A percentile compares a stretch with the other conserved stretches of the same genome.
These are phyloP conservation scores for Vultur gryphus DNA, from an alignment of 2,797 vertebrate species.

Conservation along the genomic window DNA sequence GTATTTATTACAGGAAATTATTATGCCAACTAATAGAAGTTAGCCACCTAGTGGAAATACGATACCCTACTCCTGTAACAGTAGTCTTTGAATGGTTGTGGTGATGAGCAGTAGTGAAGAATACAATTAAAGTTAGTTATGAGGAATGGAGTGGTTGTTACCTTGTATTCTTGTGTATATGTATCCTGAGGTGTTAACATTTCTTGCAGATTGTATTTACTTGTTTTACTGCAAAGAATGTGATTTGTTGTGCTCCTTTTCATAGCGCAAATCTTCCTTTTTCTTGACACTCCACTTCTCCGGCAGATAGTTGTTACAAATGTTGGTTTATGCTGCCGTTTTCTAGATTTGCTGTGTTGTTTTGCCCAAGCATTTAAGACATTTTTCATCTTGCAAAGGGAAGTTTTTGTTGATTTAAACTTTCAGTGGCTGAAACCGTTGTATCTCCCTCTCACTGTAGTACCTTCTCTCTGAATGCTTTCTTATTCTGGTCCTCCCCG, in stretches of 20 bases:
- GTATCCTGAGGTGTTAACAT: not conserved
- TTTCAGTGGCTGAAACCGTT: not conserved
- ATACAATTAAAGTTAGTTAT: not conserved
- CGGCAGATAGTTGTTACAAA: not conserved
- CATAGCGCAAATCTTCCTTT: not conserved
- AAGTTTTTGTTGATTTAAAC: not conserved
- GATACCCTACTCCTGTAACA: not conserved
- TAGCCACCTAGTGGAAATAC: not conserved
- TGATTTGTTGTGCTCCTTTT: not conserved
- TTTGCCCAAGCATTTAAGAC: not conserved
- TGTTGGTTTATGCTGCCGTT: not conserved
- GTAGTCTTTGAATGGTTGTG: not conserved
- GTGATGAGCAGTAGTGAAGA: not conserved
- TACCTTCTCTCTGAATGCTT: not conserved
- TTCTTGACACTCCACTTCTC: not conserved
- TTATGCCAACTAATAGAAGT: not conserved
- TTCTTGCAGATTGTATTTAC: not conserved
- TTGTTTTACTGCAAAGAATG: not conserved
- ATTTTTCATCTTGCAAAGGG: not conserved
- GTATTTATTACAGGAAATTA: not conserved
- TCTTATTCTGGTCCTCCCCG: rapidly evolving
- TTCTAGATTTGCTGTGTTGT: not conserved
- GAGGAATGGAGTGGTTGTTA: not conserved
- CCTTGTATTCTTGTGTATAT: not conserved
- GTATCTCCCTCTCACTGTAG: not conserved